These are phyloP conservation scores for Dryobates pubescens DNA, from an alignment of 2,797 vertebrate genomes.

Conservation along the genomic window DNA sequence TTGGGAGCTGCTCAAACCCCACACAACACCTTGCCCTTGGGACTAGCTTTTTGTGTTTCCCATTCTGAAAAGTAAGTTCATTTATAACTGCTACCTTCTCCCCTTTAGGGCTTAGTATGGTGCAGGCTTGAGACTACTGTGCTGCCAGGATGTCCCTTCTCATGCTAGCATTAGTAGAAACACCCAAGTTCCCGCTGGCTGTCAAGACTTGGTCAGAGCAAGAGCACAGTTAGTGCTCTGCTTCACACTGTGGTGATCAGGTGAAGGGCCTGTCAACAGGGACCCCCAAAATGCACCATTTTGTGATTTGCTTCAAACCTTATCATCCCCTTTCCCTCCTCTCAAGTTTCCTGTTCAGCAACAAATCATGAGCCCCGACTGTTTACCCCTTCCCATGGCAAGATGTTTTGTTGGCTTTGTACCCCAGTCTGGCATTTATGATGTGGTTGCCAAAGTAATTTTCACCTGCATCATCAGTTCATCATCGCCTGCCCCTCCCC, in stretches of 20 bases:
- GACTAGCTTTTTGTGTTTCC: background rate
- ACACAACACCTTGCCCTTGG: background rate
- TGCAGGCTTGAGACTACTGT: background rate
- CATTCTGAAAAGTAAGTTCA: background rate
- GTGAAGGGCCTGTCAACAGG: background rate
- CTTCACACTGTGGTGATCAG: background rate
- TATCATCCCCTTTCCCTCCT: background rate
- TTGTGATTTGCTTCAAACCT: background rate
- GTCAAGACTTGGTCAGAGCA: background rate
- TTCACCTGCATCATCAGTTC: background rate
- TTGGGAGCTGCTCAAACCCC: background rate
- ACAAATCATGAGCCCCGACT: background rate
- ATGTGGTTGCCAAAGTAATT: background rate
- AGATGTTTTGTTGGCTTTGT: background rate
- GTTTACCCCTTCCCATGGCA: background rate
- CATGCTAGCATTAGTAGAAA: background rate
- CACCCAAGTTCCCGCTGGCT: background rate
- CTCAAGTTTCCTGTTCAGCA: background rate
- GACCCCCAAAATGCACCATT: background rate
- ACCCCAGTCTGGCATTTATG: background rate
- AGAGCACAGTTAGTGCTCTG: background rate
- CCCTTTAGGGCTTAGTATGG: background rate
- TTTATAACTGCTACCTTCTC: background rate
- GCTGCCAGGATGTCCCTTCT: background rate
- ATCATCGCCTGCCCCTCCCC: background rate